Base-by-base conservation (phyloP, 2,888 invertebrate species). In the Agelastica alni region DNA sequence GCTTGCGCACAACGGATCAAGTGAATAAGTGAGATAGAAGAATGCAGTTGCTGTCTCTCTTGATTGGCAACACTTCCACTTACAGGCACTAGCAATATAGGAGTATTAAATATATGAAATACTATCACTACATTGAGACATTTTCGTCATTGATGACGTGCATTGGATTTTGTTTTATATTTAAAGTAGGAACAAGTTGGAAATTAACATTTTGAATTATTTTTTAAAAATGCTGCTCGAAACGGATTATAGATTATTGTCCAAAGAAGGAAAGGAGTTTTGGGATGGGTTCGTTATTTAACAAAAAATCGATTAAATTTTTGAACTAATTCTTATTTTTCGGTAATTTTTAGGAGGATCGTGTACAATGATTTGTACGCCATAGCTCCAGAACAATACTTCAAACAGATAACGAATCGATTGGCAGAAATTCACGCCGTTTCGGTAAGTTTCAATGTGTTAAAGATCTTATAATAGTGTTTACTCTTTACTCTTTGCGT, bases 361-460 rank as follows among this genome's bases (percentile, higher is more conserved):
- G 86, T 91, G 18, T 96, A 92, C 80, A 89, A 86, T 72, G 96
- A 96, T 77, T 82, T 97, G 57, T 90, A 90, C 76, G 84, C 87
- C 48, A 91, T 97, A 68, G 93, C 96, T 4, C 96, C 96, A 0
- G 93, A 96, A 78, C 93, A 95, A 79, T 96, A 95, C 79, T 92
- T 93, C 76, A 94, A 94, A 77, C 91, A 94, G 77, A 93, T 96
- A 60, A 94, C 90, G 0, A 85, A 86, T 68, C 83, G 93, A 65
- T 80, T 94, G 58, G 93, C 92, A 37, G 93, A 92, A 80, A 89
- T 94, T 64, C 91, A 91, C 77, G 93, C 93, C 20, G 93, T 96
- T 54, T 88, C 90, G 74, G 91, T 91, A 80, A 84, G 86, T 83
- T 71, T 47, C 18, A 34, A 30, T 26, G 18, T n/a, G n/a, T n/a